Evolutionary conservation across 1,140 invertebrate genomes (phyloP).

Genomic region (Pteromalus puparum): DNA sequence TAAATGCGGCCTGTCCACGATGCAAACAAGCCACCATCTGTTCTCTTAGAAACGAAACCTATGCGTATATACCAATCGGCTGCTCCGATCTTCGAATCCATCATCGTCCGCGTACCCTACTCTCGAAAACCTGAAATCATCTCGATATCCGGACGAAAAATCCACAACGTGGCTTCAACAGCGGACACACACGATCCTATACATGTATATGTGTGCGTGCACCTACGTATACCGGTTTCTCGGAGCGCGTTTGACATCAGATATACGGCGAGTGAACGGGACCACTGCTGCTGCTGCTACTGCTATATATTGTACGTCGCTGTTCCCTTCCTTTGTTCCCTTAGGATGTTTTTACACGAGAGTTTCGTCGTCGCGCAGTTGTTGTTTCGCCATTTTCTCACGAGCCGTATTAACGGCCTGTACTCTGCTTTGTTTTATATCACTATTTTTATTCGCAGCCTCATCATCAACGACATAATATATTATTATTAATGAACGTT

Average conservation of each 20-base stretch:
- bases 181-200: not conserved
- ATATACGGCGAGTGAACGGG: not conserved
- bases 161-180: not conserved
- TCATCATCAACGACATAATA: no score
- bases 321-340: constrained; percentile 27
- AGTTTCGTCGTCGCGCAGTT: not conserved
- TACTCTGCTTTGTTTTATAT: no score
- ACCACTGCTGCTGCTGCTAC: not conserved
- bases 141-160: not conserved
- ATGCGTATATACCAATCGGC: no score
- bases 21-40: no score
- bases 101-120: not conserved
- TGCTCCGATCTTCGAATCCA: no score
- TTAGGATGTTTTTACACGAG: not conserved
- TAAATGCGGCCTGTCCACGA: no score
- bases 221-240: constrained; percentile 17
- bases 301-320: not conserved
- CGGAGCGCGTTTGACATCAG: constrained; percentile 2
- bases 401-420: not conserved
- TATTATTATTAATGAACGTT: no score
- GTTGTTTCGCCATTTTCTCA: not conserved
- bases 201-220: not conserved
- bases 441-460: no score
- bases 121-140: not conserved
- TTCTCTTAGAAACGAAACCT: no score